phyloP scores from a whole-genome alignment of 2,113 vertebrate species.

The Rhea americana region DNA sequence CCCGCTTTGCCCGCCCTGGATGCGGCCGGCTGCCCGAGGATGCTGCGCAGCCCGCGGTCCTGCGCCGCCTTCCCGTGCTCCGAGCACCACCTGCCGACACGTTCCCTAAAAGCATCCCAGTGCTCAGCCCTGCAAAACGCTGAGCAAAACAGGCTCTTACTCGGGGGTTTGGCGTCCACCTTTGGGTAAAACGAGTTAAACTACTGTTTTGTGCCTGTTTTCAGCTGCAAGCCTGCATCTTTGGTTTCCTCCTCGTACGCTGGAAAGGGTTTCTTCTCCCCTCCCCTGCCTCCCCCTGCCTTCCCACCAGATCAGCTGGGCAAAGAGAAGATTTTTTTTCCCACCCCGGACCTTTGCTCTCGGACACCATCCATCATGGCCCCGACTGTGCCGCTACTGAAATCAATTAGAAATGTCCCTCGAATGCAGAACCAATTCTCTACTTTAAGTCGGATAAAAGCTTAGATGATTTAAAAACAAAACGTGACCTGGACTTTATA shows the following conservation, averaged over 20 bases:
- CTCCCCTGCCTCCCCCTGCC: no score
- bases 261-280: not conserved
- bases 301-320: no score
- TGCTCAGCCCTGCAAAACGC: not conserved
- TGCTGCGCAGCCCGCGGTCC: not conserved
- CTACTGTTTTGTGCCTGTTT: not conserved
- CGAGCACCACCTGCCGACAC: not conserved
- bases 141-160: rapidly evolving
- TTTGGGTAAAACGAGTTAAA: not conserved
- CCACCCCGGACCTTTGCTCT: not conserved
- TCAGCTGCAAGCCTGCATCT: not conserved
- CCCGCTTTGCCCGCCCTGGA: rapidly evolving
- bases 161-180: not conserved
- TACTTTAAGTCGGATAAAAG: not conserved
- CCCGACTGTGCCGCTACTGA: no score
- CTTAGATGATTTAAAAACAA: not conserved
- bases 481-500: not conserved
- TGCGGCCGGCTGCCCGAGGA: rapidly evolving
- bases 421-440: not conserved
- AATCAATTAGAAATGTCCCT: not conserved
- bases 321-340: not conserved
- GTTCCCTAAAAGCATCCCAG: rapidly evolving
- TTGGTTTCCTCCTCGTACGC: not conserved
- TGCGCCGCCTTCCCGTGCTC: not conserved
- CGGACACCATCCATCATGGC: not conserved